phyloP scores from a whole-genome alignment of 2,797 vertebrate genomes.

The Pitangus sulphuratus region DNA sequence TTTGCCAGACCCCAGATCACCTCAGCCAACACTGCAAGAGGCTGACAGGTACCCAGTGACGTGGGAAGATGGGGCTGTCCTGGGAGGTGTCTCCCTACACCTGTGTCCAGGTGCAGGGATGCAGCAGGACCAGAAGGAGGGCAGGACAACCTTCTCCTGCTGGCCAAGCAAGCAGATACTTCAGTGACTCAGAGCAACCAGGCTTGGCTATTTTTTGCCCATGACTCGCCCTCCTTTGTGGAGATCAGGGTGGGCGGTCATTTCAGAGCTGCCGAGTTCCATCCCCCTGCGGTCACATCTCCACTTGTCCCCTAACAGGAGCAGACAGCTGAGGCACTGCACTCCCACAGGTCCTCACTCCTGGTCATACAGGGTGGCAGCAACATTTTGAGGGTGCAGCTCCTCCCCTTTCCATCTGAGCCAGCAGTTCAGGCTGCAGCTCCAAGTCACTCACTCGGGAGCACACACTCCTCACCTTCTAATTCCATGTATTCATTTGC shows the following conservation, averaged over 20 bases:
- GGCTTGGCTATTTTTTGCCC: neutral
- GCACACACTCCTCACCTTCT: neutral
- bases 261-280: neutral
- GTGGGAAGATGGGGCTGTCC: neutral
- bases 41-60: neutral
- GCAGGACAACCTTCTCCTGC: neutral
- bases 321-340: neutral
- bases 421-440: neutral
- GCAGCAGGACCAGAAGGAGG: neutral
- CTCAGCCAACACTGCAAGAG: neutral
- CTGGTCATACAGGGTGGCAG: neutral
- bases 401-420: neutral
- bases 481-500: neutral
- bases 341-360: neutral
- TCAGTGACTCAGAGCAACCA: neutral
- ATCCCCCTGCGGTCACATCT: neutral
- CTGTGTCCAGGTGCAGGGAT: neutral
- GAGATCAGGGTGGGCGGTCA: neutral
- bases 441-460: neutral
- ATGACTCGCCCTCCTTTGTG: neutral
- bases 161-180: neutral
- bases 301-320: neutral
- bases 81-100: neutral
- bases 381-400: neutral
- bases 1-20: neutral